Conservation (phyloP, 2,888 invertebrate genomes). For the Orchestes rusci region DNA sequence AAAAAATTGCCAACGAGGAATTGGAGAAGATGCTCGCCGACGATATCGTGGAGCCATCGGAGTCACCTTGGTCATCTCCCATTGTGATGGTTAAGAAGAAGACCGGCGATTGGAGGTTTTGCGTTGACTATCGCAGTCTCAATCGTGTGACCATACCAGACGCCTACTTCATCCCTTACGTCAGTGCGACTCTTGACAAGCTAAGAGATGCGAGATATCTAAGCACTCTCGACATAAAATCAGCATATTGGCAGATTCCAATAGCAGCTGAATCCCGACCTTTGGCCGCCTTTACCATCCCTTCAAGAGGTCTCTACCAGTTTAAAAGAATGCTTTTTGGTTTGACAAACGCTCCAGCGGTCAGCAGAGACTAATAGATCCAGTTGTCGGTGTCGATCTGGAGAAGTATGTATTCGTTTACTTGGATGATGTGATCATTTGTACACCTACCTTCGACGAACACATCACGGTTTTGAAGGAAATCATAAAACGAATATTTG, state of each 20-base stretch:
- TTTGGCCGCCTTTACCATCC: conserved; percentile 1
- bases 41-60: conserved; percentile 2
- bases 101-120: too few relatives aligned
- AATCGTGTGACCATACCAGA: conserved; percentile 2
- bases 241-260: conserved; percentile 1
- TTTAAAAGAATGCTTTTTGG: conserved; percentile 6
- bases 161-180: background rate
- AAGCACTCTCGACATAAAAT: background rate
- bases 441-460: background rate
- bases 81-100: too few relatives aligned
- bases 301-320: background rate
- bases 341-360: background rate
- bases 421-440: background rate
- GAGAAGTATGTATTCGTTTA: too few relatives aligned
- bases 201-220: too few relatives aligned
- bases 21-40: conserved; percentile 1
- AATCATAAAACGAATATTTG: conserved; percentile 5
- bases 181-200: background rate
- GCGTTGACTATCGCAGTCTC: too few relatives aligned
- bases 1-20: too few relatives aligned
- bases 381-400: too few relatives aligned
- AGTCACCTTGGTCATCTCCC: too few relatives aligned
- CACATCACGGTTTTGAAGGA: too few relatives aligned
- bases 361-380: conserved; percentile 4
- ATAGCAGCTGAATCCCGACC: background rate